Evolutionary conservation across 1,140 invertebrate species (phyloP).

Genomic region (Ooceraea biroi): DNA sequence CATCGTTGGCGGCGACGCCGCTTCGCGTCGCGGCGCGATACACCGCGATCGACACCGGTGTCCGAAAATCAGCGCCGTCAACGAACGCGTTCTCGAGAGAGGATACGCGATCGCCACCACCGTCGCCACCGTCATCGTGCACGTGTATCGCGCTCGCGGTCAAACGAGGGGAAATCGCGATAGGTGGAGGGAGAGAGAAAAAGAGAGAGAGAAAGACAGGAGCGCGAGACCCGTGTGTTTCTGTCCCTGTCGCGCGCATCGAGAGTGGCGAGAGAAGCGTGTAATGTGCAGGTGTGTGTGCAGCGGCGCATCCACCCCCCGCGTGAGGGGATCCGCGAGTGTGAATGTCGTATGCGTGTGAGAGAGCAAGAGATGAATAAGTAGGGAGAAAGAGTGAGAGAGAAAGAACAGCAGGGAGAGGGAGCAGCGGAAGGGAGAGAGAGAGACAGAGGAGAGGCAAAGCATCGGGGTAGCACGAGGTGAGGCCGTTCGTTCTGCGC

Average conservation of each 20-base stretch:
- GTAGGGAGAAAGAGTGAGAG: neutral
- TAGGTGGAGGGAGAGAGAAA: constrained; percentile 22
- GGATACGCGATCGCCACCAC: constrained; percentile 47
- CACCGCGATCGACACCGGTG: constrained; percentile 6
- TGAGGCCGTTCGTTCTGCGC: constrained; percentile 81
- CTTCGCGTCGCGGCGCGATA: constrained; percentile 38
- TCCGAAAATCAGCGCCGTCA: too few species aligned
- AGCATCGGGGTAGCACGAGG: constrained; percentile 74
- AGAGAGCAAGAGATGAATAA: constrained; percentile 22
- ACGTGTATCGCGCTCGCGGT: constrained; percentile 70
- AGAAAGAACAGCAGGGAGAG: neutral
- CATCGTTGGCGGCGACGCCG: constrained; percentile 22
- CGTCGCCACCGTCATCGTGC: constrained; percentile 60
- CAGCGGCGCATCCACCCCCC: constrained; percentile 19
- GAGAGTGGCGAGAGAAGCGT: constrained; percentile 41
- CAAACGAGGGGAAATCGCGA: constrained; percentile 54
- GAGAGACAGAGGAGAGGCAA: constrained; percentile 51
- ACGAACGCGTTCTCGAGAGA: neutral
- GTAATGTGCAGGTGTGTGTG: constrained; percentile 10
- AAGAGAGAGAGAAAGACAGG: constrained; percentile 41
- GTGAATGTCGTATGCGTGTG: constrained; percentile 5
- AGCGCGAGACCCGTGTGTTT: constrained; percentile 24
- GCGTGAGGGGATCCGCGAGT: constrained; percentile 18
- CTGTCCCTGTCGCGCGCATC: constrained; percentile 8
- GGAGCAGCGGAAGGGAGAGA: constrained; percentile 9